Conservation (phyloP, 2,113 vertebrate genomes). For the Corythoichthys haematopterus region DNA sequence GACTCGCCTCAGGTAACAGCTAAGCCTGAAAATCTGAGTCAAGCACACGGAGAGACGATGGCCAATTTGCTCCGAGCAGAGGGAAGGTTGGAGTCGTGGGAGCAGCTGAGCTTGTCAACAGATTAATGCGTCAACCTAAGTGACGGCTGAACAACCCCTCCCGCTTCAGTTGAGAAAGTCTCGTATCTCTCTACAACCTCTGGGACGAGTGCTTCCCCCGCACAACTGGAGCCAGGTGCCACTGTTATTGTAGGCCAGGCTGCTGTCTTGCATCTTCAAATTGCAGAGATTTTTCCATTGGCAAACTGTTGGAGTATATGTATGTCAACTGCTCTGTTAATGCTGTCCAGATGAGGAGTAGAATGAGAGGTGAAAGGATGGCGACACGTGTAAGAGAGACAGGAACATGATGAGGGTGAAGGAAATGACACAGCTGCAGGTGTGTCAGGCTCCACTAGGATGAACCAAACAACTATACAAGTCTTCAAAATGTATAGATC, state of each 20-base stretch:
- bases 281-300: slow-evolving; percentile 59
- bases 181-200: slow-evolving; percentile 14
- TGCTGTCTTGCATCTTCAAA: slow-evolving; percentile 18
- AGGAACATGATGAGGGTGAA: slow-evolving; percentile 30
- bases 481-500: not conserved
- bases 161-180: slow-evolving; percentile 31
- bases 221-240: slow-evolving; percentile 48
- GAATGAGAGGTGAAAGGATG: slow-evolving; percentile 20
- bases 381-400: slow-evolving; percentile 34
- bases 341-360: slow-evolving; percentile 65
- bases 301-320: slow-evolving; percentile 56
- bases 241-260: slow-evolving; percentile 40
- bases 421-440: slow-evolving; percentile 53
- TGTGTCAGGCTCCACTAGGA: slow-evolving; percentile 21
- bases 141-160: slow-evolving; percentile 54
- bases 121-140: slow-evolving; percentile 69
- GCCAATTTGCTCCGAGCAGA: slow-evolving; percentile 57
- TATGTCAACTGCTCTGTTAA: slow-evolving; percentile 62
- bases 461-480: not conserved
- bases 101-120: slow-evolving; percentile 68
- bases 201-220: slow-evolving; percentile 13
- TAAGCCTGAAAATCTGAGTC: slow-evolving; percentile 58
- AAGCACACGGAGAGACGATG: slow-evolving; percentile 49
- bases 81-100: slow-evolving; percentile 51
- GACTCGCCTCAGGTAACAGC: slow-evolving; percentile 67